A percentile compares a stretch with the other conserved stretches of the same genome.
Evolutionary conservation across 2,888 invertebrate genomes (phyloP).

Genomic region (Athalia circularis): DNA sequence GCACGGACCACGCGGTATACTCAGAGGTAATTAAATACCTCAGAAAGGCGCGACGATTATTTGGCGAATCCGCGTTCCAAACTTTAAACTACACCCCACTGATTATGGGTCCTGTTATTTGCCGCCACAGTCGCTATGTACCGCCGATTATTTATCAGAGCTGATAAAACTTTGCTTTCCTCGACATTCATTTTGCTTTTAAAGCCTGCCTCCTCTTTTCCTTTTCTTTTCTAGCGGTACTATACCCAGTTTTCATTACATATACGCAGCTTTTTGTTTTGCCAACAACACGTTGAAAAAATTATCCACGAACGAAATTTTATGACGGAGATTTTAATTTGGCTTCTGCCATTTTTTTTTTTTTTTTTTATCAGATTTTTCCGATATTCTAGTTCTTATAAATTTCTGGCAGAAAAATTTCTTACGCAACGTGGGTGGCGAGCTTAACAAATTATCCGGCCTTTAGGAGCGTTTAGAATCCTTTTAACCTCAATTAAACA

Average conservation of each 20-base stretch:
- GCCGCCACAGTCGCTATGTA: background rate
- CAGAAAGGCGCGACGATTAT: slow-evolving; percentile 35
- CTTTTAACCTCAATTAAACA: slow-evolving; percentile 47
- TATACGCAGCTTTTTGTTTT: background rate
- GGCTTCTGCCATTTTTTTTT: too few species aligned
- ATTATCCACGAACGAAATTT: too few species aligned
- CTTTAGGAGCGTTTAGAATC: slow-evolving; percentile 47
- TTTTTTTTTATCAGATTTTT: too few species aligned
- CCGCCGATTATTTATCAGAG: slow-evolving; percentile 26
- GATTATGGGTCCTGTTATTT: background rate
- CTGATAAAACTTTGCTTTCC: slow-evolving; percentile 9
- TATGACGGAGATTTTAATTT: background rate
- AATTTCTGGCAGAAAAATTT: background rate
- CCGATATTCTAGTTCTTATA: background rate
- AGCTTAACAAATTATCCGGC: slow-evolving; percentile 45
- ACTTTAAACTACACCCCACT: background rate
- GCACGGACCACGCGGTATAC: background rate
- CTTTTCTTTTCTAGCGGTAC: background rate
- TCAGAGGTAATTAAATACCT: slow-evolving; percentile 34
- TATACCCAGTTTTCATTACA: background rate
- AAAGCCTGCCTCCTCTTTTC: background rate
- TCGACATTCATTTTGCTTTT: background rate
- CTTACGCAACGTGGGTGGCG: slow-evolving; percentile 44
- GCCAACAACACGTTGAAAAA: too few species aligned
- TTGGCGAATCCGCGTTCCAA: slow-evolving; percentile 18